Conservation (phyloP, 2,888 invertebrate genomes). For the Pollenia labialis region DNA sequence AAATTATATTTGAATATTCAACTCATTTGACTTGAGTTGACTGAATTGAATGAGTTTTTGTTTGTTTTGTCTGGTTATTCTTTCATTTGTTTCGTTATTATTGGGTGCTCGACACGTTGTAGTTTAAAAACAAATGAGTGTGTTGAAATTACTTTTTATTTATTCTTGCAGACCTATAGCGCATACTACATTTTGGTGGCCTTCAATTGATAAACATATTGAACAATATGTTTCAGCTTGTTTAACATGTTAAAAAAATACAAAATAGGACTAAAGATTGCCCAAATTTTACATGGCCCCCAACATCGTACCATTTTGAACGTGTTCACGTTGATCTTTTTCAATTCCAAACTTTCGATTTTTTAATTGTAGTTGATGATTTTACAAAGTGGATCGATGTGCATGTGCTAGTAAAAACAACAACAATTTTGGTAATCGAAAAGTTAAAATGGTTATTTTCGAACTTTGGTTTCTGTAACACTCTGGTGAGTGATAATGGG, state of each 20-base stretch:
- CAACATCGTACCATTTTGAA: conserved; percentile 20
- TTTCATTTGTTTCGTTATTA: too few relatives aligned
- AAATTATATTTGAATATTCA: too few relatives aligned
- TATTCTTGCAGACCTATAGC: too few relatives aligned
- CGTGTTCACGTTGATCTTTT: conserved; percentile 34
- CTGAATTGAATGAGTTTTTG: too few relatives aligned
- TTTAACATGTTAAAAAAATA: conserved; percentile 13
- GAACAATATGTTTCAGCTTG: conserved; percentile 13
- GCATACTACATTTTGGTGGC: conserved; percentile 17
- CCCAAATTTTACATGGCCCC: conserved; percentile 39
- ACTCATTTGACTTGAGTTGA: too few relatives aligned
- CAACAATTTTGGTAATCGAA: conserved; percentile 24
- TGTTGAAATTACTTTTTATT: too few relatives aligned
- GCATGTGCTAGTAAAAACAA: background rate
- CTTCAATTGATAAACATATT: conserved; percentile 33
- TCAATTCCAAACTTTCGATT: conserved; percentile 31
- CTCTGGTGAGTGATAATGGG: too few relatives aligned
- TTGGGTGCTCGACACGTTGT: too few relatives aligned
- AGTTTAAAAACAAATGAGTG: too few relatives aligned
- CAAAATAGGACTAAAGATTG: conserved; percentile 44
- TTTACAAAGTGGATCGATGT: conserved; percentile 44
- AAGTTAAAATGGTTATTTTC: conserved; percentile 36
- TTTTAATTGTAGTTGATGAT: conserved; percentile 43
- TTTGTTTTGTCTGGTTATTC: too few relatives aligned
- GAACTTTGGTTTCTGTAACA: too few relatives aligned